Evolutionary conservation across 2,113 vertebrate genomes (phyloP).

Genomic region (Tyrannus savana): DNA sequence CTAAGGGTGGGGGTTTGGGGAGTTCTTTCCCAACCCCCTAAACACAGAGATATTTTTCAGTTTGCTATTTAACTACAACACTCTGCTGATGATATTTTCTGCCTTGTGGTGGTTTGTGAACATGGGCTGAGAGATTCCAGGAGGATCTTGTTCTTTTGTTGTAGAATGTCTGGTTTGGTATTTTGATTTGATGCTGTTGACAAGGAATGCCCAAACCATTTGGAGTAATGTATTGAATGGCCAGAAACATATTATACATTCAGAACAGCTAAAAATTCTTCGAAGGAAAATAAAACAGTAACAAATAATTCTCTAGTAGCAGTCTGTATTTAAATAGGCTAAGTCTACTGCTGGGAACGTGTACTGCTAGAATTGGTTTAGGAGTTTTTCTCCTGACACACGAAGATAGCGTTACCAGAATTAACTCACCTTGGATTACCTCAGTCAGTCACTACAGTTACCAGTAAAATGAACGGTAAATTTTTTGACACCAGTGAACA

Average conservation of each 20-base stretch:
- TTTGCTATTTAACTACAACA: background rate
- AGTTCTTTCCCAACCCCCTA: background rate
- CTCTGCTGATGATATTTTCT: background rate
- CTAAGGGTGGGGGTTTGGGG: background rate
- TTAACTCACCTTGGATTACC: background rate
- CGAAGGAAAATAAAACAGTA: background rate
- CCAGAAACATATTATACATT: background rate
- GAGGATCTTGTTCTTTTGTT: background rate
- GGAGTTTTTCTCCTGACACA: background rate
- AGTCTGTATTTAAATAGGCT: background rate
- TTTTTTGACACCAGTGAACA: background rate
- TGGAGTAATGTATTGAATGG: background rate
- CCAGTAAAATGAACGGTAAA: background rate
- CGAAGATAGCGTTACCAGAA: background rate
- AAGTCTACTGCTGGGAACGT: background rate
- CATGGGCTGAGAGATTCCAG: background rate
- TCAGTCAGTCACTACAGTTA: background rate
- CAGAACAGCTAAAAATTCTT: background rate
- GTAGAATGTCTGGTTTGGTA: background rate
- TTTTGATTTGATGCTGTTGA: background rate
- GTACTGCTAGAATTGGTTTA: background rate
- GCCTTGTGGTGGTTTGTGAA: background rate
- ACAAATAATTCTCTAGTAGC: background rate
- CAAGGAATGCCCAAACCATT: background rate
- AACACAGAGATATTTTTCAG: background rate